phyloP scores from a whole-genome alignment of 2,888 invertebrate genomes.

The Caenorhabditis wallacei region DNA sequence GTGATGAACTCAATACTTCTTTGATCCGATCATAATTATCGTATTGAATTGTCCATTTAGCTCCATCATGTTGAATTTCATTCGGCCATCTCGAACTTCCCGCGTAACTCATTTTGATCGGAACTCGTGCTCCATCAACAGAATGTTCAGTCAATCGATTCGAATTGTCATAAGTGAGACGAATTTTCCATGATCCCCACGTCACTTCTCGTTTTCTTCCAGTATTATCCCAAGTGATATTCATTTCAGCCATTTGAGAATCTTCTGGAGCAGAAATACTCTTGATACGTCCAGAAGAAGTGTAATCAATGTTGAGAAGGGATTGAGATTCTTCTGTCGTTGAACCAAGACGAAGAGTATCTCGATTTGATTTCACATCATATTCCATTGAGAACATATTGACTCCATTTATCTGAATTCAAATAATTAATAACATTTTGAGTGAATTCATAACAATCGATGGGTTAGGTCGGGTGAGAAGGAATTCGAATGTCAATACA shows the following conservation, averaged over 20 bases:
- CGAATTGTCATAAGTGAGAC: slow-evolving; percentile 58
- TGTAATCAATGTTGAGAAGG: slow-evolving; percentile 66
- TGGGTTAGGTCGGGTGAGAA: slow-evolving; percentile 40
- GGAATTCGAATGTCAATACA: slow-evolving; percentile 26
- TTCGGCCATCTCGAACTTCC: slow-evolving; percentile 54
- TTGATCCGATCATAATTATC: slow-evolving; percentile 65
- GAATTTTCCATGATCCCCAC: slow-evolving; percentile 65
- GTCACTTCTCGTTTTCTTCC: slow-evolving; percentile 53
- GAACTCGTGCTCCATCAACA: slow-evolving; percentile 48
- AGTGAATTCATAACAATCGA: not conserved
- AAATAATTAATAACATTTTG: not conserved
- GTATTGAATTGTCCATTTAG: slow-evolving; percentile 52
- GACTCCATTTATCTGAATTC: slow-evolving; percentile 73
- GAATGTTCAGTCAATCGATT: slow-evolving; percentile 63
- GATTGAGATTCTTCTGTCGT: slow-evolving; percentile 59
- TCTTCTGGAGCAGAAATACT: slow-evolving; percentile 47
- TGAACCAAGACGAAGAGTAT: slow-evolving; percentile 47
- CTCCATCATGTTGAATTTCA: slow-evolving; percentile 38
- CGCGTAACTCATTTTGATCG: slow-evolving; percentile 57
- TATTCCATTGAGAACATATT: slow-evolving; percentile 70
- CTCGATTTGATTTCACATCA: slow-evolving; percentile 45
- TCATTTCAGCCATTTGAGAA: slow-evolving; percentile 55
- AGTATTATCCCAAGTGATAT: slow-evolving; percentile 54
- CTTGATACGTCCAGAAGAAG: slow-evolving; percentile 53
- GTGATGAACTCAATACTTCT: slow-evolving; percentile 59